Base-by-base conservation (phyloP, 2,113 vertebrate species). In the Puntigrus tetrazona region DNA sequence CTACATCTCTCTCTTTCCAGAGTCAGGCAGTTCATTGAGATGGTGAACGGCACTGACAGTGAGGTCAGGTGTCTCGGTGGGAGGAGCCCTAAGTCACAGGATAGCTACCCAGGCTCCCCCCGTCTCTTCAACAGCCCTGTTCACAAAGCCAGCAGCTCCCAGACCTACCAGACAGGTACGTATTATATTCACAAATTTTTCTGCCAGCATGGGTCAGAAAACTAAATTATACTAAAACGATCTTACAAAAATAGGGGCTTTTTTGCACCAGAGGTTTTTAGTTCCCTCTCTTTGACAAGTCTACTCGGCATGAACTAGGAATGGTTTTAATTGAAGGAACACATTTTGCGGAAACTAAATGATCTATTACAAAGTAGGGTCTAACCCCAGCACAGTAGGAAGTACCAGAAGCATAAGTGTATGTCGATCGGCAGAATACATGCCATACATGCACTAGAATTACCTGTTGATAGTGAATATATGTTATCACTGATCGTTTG, bases 11-110 rank as follows among this genome's bases (percentile, higher is more conserved):
- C 29, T 22, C 43, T 47, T 43, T 78, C 29, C 91, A 99, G 98
- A 94, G 98, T 99, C 87, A 96, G 98, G 85, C 98, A 99, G 91
- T 99, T 99, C 87, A 99, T 99, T 91, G 98, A 99, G 95, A 99
- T 99, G 98, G 98, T 99, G 93, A 99, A 99, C 5, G 98, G 98
- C 87, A 99, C 97, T 3, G 98, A 99, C 94, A 99, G 98, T 22
- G 97, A 99, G 93, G 97, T 99, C 80, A 94, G 97, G 72, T 99
- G 97, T 93, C 93, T 99, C 86, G 98, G 97, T 85, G 97, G 97
- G 47, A 97, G 98, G 87, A 99, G 97, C 92, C 98, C 97, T 47
- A 99, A 99, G 92, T 99, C 98, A 93, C 98, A 98, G 93, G 98
- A 99, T 90, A 97, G 95, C 91, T 99, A 98, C 85, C 95, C 97